Evolutionary conservation across 30 jellyfish, hydroid and myxozoan genomes (phyloP).

Genomic region (Haliclystus octoradiatus): DNA sequence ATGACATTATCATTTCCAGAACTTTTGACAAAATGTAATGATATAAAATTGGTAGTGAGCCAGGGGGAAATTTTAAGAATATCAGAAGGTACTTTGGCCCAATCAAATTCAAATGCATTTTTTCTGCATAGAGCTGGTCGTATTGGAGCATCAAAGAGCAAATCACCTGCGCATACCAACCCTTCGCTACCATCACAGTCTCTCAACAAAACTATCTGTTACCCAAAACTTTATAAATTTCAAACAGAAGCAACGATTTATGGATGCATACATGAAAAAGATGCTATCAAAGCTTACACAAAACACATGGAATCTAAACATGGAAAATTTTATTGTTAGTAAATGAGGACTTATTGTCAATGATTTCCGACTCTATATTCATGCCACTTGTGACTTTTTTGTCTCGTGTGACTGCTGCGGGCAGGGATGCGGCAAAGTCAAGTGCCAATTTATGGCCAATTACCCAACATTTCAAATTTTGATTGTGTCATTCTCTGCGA

Average conservation of each 20-base stretch:
- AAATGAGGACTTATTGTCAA: background rate
- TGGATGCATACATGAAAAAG: conserved; percentile 7
- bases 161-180: conserved; percentile 18
- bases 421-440: background rate
- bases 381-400: conserved; percentile 1
- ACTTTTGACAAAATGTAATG: conserved; percentile 6
- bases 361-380: background rate
- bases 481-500: conserved; percentile 35
- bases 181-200: conserved; percentile 14
- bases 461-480: too few species aligned
- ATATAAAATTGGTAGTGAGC: conserved; percentile 5
- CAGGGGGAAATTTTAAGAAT: conserved; percentile 18
- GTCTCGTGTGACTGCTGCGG: conserved; percentile 1
- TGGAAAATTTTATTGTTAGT: background rate
- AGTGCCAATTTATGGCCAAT: background rate
- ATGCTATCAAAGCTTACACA: conserved; percentile 1
- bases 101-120: conserved; percentile 21
- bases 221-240: background rate
- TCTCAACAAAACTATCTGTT: conserved; percentile 2
- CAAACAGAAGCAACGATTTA: background rate
- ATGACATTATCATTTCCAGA: conserved; percentile 19
- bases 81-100: conserved; percentile 18
- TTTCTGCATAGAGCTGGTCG: conserved; percentile 33
- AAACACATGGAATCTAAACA: background rate
- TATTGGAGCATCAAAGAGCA: conserved; percentile 25